These are phyloP conservation scores for Anguilla obscura DNA, from an alignment of 2,797 vertebrate species.

Conservation along the genomic window DNA sequence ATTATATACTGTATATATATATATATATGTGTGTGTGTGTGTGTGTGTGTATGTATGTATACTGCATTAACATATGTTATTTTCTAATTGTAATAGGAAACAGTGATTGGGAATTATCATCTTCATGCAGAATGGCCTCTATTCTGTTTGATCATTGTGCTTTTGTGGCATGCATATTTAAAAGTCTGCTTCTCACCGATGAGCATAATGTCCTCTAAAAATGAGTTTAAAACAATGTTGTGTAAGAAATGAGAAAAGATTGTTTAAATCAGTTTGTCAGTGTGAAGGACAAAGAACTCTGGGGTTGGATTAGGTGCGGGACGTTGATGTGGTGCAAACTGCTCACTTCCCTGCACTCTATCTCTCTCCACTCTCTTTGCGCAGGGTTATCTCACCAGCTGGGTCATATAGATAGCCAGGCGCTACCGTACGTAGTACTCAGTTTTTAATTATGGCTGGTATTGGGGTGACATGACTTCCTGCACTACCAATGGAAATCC, in stretches of 20 bases:
- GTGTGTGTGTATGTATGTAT: background rate
- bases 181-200: background rate
- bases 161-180: background rate
- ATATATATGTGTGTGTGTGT: too few species aligned
- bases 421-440: background rate
- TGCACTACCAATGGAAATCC: constrained; percentile 57
- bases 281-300: background rate
- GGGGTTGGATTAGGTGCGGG: background rate
- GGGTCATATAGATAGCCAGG: constrained; percentile 57
- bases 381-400: constrained; percentile 35
- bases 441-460: constrained; percentile 53
- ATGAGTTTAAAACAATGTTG: background rate
- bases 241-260: background rate
- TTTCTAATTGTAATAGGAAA: constrained; percentile 1
- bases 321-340: constrained; percentile 51
- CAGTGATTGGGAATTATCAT: constrained; percentile 70
- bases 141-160: background rate
- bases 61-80: background rate
- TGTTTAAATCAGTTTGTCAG: background rate
- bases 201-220: background rate
- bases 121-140: constrained; percentile 66
- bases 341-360: constrained; percentile 36
- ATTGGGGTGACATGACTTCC: constrained; percentile 43
- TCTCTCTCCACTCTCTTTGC: constrained; percentile 48
- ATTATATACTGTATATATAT: too few species aligned